Evolutionary conservation across 2,888 invertebrate genomes (phyloP).

Genomic region (Ormyrus thymus): DNA sequence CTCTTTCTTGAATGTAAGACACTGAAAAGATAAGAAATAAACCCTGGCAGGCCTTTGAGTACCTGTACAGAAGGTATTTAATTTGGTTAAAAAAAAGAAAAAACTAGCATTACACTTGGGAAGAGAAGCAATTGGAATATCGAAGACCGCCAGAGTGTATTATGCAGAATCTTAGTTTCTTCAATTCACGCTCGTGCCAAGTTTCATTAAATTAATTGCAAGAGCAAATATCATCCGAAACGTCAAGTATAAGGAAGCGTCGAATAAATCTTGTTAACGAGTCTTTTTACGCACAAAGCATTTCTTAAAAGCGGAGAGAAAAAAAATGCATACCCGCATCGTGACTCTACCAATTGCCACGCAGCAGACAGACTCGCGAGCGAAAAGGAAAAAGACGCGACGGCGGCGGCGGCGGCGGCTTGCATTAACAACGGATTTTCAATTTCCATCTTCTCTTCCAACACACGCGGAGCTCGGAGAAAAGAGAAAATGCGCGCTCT

Average conservation of each 20-base stretch:
- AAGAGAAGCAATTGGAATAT: not conserved
- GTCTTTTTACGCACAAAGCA: constrained; percentile 11
- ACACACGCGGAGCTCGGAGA: not conserved
- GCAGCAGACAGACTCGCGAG: not conserved
- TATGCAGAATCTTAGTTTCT: not conserved
- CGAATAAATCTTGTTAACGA: not conserved
- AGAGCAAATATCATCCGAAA: constrained; percentile 14
- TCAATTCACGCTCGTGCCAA: not conserved
- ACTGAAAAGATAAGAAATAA: no score
- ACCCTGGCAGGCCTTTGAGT: no score
- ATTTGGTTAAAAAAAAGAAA: no score
- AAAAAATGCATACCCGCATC: not conserved
- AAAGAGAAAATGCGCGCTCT: not conserved
- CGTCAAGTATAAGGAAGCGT: constrained; percentile 7
- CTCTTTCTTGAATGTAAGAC: no score
- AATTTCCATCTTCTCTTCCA: not conserved
- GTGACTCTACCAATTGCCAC: not conserved
- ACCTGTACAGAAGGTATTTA: no score
- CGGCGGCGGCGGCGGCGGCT: not conserved
- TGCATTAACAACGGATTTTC: constrained; percentile 14
- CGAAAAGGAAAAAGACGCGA: not conserved
- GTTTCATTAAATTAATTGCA: constrained; percentile 8
- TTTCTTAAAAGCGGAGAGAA: not conserved
- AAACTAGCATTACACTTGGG: no score
- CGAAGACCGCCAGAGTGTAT: not conserved